Base-by-base conservation (phyloP, 2,888 invertebrate species). In the Xestia c-nigrum region DNA sequence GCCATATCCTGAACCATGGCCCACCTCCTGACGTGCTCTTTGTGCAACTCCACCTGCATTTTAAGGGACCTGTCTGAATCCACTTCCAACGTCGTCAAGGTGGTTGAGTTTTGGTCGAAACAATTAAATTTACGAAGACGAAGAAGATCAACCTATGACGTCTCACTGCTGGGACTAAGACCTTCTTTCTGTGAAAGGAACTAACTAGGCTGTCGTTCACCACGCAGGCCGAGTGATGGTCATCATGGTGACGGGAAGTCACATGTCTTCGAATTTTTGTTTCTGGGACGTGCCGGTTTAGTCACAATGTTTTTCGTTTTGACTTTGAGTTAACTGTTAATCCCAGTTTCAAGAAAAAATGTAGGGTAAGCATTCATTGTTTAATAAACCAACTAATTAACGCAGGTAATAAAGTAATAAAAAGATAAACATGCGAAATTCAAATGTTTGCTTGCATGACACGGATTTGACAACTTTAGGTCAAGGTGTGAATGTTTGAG, bases 401-500 rank as follows among this genome's bases (percentile, higher is more conserved):
- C 40, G 12, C 43, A 6, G 40, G 31, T 43, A 19, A 59, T 74
- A 65, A 38, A 57, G n/a, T 7, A 10, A 5, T 24, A 40, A 6
- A 16, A 10, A 43, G 9, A 21, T 46, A 31, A 46, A 52, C n/a
- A 64, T 10, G 38, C 4, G 3, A 43, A 43, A 31, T 46, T 24
- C 5, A 19, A 14, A 57, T 19, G 4, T 57, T 57, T 57, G 3
- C 31, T 10, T 72, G 1, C 7, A 9, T 38, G 6, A 7, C 16
- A 6, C 3, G 14, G 31, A 16, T 78, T 55, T 59, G 57, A 70
- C 31, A 70, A 38, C 14, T 71, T 19, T 50, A 70, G 40, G 43
- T 79, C 76, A 79, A 59, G 19, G 19, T 10, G 19, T 10, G 7
- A 57, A 38, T 74, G 46, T 74, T 55, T 46, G 10, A 31, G 38